Evolutionary conservation across 2,888 invertebrate genomes (phyloP).

Genomic region (Lissocephala sabroskyi): DNA sequence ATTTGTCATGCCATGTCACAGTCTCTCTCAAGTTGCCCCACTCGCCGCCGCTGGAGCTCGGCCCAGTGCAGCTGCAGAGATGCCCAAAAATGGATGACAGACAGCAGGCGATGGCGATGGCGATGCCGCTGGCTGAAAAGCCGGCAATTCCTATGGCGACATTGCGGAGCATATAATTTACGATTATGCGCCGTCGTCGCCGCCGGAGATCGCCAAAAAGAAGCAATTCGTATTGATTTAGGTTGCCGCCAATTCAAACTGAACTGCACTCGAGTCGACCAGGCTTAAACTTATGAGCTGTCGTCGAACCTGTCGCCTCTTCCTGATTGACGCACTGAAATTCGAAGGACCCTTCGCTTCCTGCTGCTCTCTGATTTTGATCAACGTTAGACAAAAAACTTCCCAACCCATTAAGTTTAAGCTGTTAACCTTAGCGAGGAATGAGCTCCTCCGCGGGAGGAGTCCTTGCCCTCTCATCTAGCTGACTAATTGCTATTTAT

Average conservation of each 20-base stretch:
- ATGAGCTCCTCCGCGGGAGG: no score
- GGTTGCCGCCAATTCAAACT: constrained; percentile 35
- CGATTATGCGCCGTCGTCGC: constrained; percentile 34
- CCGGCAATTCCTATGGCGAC: constrained; percentile 7
- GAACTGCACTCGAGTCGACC: background rate
- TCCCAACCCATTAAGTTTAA: no score
- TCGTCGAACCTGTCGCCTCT: constrained; percentile 3
- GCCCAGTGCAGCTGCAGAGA: constrained; percentile 5
- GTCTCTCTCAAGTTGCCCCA: constrained; percentile 3
- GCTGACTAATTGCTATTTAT: no score
- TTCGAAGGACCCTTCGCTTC: no score
- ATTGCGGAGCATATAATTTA: constrained; percentile 46
- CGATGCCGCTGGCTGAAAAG: no score
- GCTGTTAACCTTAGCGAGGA: no score
- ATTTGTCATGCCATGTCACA: constrained; percentile 52
- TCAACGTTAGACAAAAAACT: no score
- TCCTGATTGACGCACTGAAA: constrained; percentile 33
- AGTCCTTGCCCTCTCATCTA: no score
- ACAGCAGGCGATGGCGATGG: background rate
- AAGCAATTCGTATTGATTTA: constrained; percentile 45
- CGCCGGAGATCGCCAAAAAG: constrained; percentile 10
- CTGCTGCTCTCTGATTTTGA: no score
- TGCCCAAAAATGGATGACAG: constrained; percentile 44
- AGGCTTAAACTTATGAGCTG: constrained; percentile 11
- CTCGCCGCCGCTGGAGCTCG: background rate